These are phyloP conservation scores for Parnassius glacialis DNA, from an alignment of 2,888 invertebrate genomes.

Conservation along the genomic window DNA sequence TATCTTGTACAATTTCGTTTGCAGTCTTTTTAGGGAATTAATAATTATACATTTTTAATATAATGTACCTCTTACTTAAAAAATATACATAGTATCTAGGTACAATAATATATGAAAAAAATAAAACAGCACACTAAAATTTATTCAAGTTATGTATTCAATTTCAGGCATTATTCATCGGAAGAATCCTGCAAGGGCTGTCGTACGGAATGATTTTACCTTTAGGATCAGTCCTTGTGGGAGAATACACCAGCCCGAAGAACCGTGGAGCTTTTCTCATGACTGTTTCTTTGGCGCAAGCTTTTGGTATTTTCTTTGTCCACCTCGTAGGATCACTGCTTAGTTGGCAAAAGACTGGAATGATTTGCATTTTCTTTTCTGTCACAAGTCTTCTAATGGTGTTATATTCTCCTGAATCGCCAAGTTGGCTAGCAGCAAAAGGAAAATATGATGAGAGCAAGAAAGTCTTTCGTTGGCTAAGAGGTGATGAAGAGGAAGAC, in stretches of 20 bases:
- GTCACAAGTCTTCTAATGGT: slow-evolving; percentile 64
- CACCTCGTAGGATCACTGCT: slow-evolving; percentile 82
- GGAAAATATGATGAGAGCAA: slow-evolving; percentile 76
- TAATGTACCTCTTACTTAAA: neutral
- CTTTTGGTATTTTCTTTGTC: slow-evolving; percentile 80
- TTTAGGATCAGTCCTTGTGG: slow-evolving; percentile 71
- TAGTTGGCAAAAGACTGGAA: slow-evolving; percentile 76
- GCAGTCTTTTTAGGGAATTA: too few species aligned
- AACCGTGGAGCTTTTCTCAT: slow-evolving; percentile 82
- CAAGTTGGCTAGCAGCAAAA: slow-evolving; percentile 82
- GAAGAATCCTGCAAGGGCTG: slow-evolving; percentile 60
- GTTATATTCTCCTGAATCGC: slow-evolving; percentile 79
- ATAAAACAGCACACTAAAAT: neutral
- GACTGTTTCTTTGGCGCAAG: slow-evolving; percentile 77
- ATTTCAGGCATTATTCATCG: slow-evolving; percentile 51
- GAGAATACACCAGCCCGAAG: slow-evolving; percentile 77
- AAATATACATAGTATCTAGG: too few species aligned
- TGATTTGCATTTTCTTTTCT: slow-evolving; percentile 66
- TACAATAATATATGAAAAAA: neutral
- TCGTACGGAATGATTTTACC: slow-evolving; percentile 74
- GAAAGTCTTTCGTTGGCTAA: slow-evolving; percentile 74
- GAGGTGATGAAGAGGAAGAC: slow-evolving; percentile 70
- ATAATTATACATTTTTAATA: too few species aligned
- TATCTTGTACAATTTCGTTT: too few species aligned
- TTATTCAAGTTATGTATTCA: neutral